Evolutionary conservation across 2,888 invertebrate genomes (phyloP).

Genomic region (Eilema caniola): DNA sequence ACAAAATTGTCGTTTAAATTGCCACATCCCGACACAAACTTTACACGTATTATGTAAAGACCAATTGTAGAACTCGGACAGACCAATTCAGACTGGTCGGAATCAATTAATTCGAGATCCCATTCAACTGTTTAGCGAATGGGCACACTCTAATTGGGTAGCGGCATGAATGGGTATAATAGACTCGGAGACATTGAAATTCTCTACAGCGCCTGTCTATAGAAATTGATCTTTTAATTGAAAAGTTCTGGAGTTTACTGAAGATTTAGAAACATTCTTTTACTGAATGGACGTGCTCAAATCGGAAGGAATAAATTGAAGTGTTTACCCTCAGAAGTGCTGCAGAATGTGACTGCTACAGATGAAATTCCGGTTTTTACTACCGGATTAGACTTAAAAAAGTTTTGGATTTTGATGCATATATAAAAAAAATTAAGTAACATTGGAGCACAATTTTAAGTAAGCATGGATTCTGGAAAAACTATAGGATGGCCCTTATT

Average conservation of each 20-base stretch:
- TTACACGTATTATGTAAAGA: constrained; percentile 37
- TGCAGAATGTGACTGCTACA: not conserved
- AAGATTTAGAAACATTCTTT: constrained; percentile 6
- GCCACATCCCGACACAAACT: constrained; percentile 43
- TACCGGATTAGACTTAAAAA: not conserved
- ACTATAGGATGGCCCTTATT: no score
- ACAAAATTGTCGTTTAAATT: constrained; percentile 47
- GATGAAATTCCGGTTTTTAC: not conserved
- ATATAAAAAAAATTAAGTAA: no score
- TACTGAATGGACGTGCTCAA: not conserved
- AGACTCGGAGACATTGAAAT: constrained; percentile 38
- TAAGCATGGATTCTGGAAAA: no score
- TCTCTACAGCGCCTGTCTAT: constrained; percentile 31
- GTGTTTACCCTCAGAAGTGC: not conserved
- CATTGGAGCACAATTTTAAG: no score
- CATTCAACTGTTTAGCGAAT: constrained; percentile 54
- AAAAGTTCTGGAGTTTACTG: constrained; percentile 18
- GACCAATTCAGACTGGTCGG: constrained; percentile 43
- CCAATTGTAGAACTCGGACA: constrained; percentile 51
- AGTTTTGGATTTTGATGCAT: not conserved
- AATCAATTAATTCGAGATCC: constrained; percentile 54
- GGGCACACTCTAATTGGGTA: constrained; percentile 47
- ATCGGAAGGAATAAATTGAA: not conserved
- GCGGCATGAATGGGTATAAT: constrained; percentile 40
- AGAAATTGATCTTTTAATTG: constrained; percentile 31